Conservation (phyloP, 2,797 vertebrate species). For the Pseudochirops corinnae region DNA sequence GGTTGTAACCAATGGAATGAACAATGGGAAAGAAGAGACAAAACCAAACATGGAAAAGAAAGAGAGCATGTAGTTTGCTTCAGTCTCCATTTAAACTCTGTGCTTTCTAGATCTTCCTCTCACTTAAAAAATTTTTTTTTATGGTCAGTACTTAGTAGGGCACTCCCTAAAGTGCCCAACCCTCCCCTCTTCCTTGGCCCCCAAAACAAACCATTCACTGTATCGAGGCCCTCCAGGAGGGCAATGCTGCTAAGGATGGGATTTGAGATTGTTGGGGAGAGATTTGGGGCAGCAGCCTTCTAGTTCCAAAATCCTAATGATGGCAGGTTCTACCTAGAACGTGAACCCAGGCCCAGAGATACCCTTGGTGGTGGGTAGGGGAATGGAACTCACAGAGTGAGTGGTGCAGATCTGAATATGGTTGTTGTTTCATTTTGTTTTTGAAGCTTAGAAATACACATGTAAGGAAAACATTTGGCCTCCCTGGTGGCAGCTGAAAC, state of each 20-base stretch:
- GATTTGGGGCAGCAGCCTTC: background rate
- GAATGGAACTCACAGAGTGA: background rate
- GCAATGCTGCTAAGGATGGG: background rate
- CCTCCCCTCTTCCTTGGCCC: background rate
- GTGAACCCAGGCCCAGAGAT: background rate
- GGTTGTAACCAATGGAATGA: too few relatives aligned
- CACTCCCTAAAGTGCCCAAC: background rate
- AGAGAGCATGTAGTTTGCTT: too few relatives aligned
- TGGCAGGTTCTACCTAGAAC: background rate
- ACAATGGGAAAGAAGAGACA: too few relatives aligned
- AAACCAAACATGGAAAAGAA: too few relatives aligned
- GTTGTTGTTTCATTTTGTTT: background rate
- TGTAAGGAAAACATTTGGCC: background rate
- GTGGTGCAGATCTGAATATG: background rate
- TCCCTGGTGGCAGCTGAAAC: background rate
- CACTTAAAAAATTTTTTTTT: too few relatives aligned
- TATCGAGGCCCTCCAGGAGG: background rate
- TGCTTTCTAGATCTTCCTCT: too few relatives aligned
- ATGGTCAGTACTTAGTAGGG: too few relatives aligned
- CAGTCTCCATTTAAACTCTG: too few relatives aligned
- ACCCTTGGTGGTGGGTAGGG: background rate
- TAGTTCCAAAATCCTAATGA: background rate
- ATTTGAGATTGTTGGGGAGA: background rate
- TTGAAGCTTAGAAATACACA: background rate
- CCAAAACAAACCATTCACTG: background rate